These are phyloP conservation scores for Antrozous pallidus DNA, from an alignment of 2,797 vertebrate genomes.

Conservation along the genomic window DNA sequence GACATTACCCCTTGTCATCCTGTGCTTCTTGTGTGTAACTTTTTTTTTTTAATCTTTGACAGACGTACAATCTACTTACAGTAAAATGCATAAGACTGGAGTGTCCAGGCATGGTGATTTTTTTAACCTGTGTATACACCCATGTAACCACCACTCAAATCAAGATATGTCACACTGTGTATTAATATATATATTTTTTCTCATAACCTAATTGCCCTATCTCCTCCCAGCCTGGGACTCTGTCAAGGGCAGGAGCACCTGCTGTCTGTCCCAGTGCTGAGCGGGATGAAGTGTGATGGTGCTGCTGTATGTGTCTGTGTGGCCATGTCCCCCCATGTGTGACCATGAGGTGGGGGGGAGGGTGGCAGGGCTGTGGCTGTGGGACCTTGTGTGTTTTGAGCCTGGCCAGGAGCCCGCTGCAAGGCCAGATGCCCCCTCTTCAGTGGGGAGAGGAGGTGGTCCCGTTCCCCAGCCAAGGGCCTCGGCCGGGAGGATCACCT, in stretches of 20 bases:
- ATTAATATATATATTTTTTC: no score
- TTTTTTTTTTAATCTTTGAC: neutral
- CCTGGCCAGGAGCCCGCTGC: neutral
- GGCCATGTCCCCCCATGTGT: neutral
- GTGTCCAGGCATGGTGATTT: neutral
- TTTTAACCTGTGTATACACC: neutral
- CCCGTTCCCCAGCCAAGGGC: neutral
- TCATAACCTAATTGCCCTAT: neutral
- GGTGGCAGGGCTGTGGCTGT: neutral
- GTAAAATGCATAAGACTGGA: neutral
- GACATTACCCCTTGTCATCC: neutral
- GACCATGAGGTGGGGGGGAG: neutral
- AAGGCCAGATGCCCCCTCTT: neutral
- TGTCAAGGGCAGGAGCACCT: neutral
- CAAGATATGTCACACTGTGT: neutral
- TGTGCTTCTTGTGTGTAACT: fast-evolving
- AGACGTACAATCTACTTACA: neutral
- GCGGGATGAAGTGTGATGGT: neutral
- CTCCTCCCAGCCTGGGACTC: neutral
- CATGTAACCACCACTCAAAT: neutral
- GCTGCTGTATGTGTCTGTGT: neutral
- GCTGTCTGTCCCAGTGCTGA: neutral
- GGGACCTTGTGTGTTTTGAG: neutral
- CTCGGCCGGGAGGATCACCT: neutral
- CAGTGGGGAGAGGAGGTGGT: neutral